Evolutionary conservation across 2,888 invertebrate genomes (phyloP), one percentile per base, ranked within the genome.

Genomic region (Callosobruchus maculatus): DNA sequence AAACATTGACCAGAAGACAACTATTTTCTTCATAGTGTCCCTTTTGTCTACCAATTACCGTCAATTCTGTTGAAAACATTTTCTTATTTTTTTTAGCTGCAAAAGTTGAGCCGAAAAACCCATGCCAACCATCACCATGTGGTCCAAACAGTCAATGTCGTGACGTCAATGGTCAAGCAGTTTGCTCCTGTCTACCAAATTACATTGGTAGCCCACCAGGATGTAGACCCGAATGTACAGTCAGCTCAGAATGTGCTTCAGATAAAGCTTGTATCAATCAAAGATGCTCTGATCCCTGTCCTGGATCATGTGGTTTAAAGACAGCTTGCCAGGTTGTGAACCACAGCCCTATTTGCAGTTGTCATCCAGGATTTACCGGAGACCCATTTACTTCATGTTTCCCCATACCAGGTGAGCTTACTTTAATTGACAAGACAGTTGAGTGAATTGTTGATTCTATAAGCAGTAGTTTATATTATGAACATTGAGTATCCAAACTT

Each of bases 61-160:
- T n/a, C n/a, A n/a, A n/a, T n/a, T n/a, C n/a, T n/a, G n/a, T n/a
- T n/a, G n/a, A n/a, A n/a, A n/a, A n/a, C n/a, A n/a, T n/a, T 5
- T 68, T 7, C 31, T 5, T 21, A n/a, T 21, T 13, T 70, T 13
- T 75, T 75, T 72, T 73, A 77, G 77, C 76, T 31, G 73, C 80
- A 9, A 70, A 75, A 73, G 77, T 74, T 75, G 80, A 77, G 74
- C 77, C 78, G 66, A 83, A 83, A 70, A 83, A 86, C 75, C 84
- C 91, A 30, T 93, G 93, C 81, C 89, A 90, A 84, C 91, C 92
- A 70, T 91, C 91, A 20, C 93, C 93, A 0, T 96, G 96, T 83
- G 96, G 96, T 68, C 92, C 94, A 9, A 95, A 95, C 83, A 95
- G 95, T 78, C 89, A 92, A 80, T 96, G 96, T 83, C 91, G 92